Conservation (phyloP, 2,113 vertebrate species). For the Charadrius vociferus region DNA sequence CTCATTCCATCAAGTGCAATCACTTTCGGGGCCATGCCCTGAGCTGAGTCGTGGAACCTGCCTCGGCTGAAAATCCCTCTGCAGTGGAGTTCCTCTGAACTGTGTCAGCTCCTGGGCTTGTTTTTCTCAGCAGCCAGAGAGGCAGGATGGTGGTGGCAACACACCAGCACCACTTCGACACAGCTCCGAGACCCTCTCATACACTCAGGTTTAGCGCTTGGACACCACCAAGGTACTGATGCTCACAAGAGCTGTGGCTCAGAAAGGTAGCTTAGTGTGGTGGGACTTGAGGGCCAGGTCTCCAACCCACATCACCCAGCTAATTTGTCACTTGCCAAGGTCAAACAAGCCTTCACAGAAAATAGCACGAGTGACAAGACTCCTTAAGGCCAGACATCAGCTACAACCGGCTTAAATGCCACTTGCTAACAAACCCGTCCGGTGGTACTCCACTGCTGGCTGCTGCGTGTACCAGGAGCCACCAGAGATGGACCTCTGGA, state of each 20-base stretch:
- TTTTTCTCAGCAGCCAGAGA: not conserved
- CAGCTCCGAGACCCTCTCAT: not conserved
- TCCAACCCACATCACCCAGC: not conserved
- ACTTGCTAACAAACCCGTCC: rapidly evolving
- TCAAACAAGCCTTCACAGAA: not conserved
- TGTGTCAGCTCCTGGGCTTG: not conserved
- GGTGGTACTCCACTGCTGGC: rapidly evolving
- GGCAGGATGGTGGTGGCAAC: not conserved
- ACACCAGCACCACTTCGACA: rapidly evolving
- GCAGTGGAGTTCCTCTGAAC: not conserved
- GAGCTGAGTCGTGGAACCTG: rapidly evolving
- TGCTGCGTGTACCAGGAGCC: not conserved
- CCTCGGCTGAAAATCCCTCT: not conserved
- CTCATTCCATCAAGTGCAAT: not conserved
- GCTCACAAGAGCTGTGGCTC: not conserved
- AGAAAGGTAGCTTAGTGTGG: rapidly evolving
- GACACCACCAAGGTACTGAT: not conserved
- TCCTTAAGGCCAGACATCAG: not conserved
- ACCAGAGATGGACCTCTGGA: not conserved
- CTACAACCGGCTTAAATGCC: not conserved
- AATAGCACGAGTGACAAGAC: not conserved
- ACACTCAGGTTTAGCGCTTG: rapidly evolving
- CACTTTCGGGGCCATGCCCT: not conserved
- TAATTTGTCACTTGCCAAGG: not conserved
- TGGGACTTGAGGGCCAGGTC: not conserved